A percentile compares a stretch with the other conserved stretches of the same genome.
Conservation (phyloP, 1,140 invertebrate genomes). For the Oncopeltus fasciatus region DNA sequence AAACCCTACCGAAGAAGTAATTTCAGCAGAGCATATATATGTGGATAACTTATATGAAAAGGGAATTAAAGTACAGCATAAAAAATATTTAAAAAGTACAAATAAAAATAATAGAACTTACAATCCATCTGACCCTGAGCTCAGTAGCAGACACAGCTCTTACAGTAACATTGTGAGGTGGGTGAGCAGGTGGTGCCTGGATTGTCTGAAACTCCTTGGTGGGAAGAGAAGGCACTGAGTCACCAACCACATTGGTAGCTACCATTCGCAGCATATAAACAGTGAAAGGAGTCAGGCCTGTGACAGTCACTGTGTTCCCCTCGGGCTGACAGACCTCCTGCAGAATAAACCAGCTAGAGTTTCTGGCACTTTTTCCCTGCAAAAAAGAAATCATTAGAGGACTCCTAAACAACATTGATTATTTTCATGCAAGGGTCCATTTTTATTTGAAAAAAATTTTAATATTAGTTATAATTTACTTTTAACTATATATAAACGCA, state of each 20-base stretch:
- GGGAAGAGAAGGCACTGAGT: slow-evolving; percentile 72
- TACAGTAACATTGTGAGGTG: slow-evolving; percentile 89
- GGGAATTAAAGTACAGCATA: not conserved
- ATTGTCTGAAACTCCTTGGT: slow-evolving; percentile 93
- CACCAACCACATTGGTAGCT: slow-evolving; percentile 89
- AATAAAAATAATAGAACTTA: slow-evolving; percentile 41
- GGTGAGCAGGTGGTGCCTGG: slow-evolving; percentile 81
- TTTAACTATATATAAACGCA: too few species aligned
- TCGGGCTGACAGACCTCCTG: slow-evolving; percentile 79
- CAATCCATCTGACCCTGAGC: slow-evolving; percentile 86
- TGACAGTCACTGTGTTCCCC: slow-evolving; percentile 66
- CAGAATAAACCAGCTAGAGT: slow-evolving; percentile 69
- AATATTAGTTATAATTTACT: too few species aligned
- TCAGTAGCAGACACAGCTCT: slow-evolving; percentile 84
- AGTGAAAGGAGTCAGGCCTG: slow-evolving; percentile 73
- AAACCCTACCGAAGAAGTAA: too few species aligned
- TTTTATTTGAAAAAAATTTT: too few species aligned
- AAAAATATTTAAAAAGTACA: not conserved
- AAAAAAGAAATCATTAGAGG: slow-evolving; percentile 23
- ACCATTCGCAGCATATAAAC: slow-evolving; percentile 77
- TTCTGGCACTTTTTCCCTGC: slow-evolving; percentile 68
- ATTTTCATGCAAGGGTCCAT: too few species aligned
- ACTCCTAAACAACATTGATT: too few species aligned
- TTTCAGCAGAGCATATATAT: too few species aligned
- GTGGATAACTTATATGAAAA: too few species aligned